Base-by-base conservation (phyloP, 1,140 invertebrate species). In the Uloborus diversus region DNA sequence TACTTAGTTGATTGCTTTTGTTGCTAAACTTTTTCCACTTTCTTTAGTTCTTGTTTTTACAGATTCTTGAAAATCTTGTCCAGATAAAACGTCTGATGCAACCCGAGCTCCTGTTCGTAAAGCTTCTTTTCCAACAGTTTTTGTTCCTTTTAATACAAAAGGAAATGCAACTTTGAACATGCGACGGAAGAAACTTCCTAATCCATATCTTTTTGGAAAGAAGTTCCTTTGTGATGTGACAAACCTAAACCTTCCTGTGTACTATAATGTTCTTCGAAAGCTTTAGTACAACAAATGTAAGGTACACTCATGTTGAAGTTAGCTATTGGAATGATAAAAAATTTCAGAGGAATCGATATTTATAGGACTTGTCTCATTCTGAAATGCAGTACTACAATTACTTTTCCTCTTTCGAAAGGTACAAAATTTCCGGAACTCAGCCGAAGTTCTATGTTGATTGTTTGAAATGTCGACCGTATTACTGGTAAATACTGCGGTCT, bases 51-150 rank as follows among this genome's bases (percentile, higher is more conserved):
- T 61, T 4, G 57, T 28, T 61, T 61, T 32, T 4, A 28, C 11
- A 27, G 25, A 27, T 5, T 20, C 3, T 61, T 61, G 3, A 14
- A 27, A 61, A 7, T 61, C 23, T 61, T 61, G 5, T 25, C 57
- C 30, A 7, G 25, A 32, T 5, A 25, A 28, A 13, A 27, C 57
- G n/a, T 61, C 30, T 5, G 13, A 14, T 11, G 30, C 57, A 11
- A 61, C 51, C 13, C 17, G 47, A 14, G 64, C 32, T n/a, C 25
- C 35, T 2, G 42, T 49, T 49, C n/a, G 3, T 27, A 66, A 49
- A 49, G 30, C 37, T 66, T 66, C 64, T 49, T 66, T 61, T 28
- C 57, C 57, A 27, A 61, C 14, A 7, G 57, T 28, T 61, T 61
- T 61, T 4, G 25, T 27, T 5, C 57, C 4, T 11, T 28, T n/a